Evolutionary conservation across 2,797 vertebrate genomes (phyloP).

Genomic region (Ispidina lecontei): DNA sequence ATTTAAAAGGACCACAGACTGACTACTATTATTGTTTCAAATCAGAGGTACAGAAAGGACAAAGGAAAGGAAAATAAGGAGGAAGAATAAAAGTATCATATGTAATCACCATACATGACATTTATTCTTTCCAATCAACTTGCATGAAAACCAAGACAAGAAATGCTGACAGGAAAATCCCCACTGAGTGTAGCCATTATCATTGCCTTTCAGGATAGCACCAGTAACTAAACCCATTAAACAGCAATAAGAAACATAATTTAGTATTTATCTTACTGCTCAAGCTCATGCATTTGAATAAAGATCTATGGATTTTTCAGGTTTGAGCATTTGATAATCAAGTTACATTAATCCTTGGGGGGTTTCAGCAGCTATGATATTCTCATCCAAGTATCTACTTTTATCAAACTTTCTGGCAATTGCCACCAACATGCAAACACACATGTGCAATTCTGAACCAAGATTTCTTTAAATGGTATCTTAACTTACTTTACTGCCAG

Average conservation of each 20-base stretch:
- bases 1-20: neutral
- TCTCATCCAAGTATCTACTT: neutral
- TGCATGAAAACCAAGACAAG: neutral
- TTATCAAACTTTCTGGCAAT: neutral
- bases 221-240: neutral
- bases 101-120: neutral
- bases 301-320: neutral
- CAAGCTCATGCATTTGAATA: neutral
- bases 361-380: neutral
- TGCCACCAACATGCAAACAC: neutral
- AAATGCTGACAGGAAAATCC: neutral
- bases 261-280: neutral
- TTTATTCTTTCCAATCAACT: neutral
- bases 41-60: neutral
- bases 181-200: neutral
- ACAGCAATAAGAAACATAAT: neutral
- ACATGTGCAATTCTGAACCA: neutral
- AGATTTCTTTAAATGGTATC: neutral
- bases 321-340: neutral
- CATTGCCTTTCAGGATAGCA: neutral
- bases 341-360: neutral
- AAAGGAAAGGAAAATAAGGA: neutral
- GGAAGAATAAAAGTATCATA: neutral
- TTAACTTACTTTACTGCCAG: slow-evolving; percentile 93
- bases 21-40: neutral